A percentile compares a stretch with the other conserved stretches of the same genome.
These are phyloP conservation scores for Pluvialis apricaria DNA, from an alignment of 2,113 vertebrate species.

Conservation along the genomic window DNA sequence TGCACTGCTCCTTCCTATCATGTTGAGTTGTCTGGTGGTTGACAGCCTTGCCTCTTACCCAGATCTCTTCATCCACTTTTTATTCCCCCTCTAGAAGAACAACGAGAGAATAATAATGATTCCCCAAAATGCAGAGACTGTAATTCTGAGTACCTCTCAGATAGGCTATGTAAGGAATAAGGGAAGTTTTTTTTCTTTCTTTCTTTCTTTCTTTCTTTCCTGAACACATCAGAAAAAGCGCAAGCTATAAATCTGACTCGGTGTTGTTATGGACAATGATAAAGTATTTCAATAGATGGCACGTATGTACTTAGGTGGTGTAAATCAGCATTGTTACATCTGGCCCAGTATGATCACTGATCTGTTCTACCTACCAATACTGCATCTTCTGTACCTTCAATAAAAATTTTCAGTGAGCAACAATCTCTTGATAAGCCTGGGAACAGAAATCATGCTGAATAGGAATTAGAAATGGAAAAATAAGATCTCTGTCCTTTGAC, in stretches of 20 bases:
- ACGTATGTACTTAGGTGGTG: background rate
- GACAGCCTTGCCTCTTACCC: background rate
- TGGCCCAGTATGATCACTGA: background rate
- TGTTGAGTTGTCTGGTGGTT: background rate
- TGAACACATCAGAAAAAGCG: background rate
- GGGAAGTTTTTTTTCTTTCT: background rate
- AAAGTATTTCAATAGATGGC: background rate
- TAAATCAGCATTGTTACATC: background rate
- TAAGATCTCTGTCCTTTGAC: background rate
- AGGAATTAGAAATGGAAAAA: background rate
- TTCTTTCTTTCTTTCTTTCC: background rate
- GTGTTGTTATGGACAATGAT: background rate
- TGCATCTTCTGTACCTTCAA: background rate
- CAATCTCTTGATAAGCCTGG: background rate
- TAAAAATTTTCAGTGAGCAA: background rate
- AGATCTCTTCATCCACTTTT: background rate
- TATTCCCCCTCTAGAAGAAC: background rate
- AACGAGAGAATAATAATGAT: background rate
- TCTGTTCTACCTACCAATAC: background rate
- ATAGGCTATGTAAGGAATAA: accelerated
- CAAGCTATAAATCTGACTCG: background rate
- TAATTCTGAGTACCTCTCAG: background rate
- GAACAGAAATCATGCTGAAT: background rate
- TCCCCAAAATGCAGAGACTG: background rate
- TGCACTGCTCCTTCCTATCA: background rate